Conservation (phyloP, 1,140 invertebrate species). For the Holotrichia oblita region DNA sequence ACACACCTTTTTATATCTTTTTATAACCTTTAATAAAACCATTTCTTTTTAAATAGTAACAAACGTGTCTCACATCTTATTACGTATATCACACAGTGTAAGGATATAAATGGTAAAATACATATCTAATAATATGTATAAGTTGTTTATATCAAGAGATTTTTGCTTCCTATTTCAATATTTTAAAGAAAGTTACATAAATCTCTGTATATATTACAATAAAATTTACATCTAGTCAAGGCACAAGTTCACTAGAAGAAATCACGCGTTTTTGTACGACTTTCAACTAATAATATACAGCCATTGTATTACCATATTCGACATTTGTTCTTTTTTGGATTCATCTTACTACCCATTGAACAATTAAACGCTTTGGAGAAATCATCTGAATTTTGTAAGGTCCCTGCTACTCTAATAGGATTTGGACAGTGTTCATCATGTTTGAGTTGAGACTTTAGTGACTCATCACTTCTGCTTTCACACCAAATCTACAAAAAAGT, state of each 20-base stretch:
- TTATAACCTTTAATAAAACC: constrained; percentile 21
- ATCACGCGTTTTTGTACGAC: background rate
- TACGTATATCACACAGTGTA: constrained; percentile 34
- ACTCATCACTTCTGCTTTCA: constrained; percentile 70
- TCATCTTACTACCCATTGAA: constrained; percentile 78
- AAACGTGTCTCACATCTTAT: constrained; percentile 5
- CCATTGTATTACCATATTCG: constrained; percentile 67
- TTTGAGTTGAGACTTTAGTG: constrained; percentile 71
- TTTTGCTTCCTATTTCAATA: background rate
- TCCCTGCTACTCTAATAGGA: constrained; percentile 79
- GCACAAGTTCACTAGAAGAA: constrained; percentile 28
- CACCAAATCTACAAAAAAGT: constrained; percentile 80
- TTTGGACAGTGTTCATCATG: constrained; percentile 79
- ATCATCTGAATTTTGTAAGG: constrained; percentile 85
- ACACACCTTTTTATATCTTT: constrained; percentile 1
- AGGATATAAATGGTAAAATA: background rate
- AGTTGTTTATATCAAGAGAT: background rate
- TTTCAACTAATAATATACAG: background rate
- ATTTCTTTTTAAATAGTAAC: constrained; percentile 29
- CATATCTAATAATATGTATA: constrained; percentile 7
- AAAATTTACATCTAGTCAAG: background rate
- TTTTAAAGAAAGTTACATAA: background rate
- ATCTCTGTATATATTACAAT: background rate
- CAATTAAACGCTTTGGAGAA: constrained; percentile 87
- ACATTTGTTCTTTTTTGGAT: constrained; percentile 80